Evolutionary conservation across 2,113 vertebrate genomes (phyloP).

Genomic region (Thamnaconus septentrionalis): DNA sequence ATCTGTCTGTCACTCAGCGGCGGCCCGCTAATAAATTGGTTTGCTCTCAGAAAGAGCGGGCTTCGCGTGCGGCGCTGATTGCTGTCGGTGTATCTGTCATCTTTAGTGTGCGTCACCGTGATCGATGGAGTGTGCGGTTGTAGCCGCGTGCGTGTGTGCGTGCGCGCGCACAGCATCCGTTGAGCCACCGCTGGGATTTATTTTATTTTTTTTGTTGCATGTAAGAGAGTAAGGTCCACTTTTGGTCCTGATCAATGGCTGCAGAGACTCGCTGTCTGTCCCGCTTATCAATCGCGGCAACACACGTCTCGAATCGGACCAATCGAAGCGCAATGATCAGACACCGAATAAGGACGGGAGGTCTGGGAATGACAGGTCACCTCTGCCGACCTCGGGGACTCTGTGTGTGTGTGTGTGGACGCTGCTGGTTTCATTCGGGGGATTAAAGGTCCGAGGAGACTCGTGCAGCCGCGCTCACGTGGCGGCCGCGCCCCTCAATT

Average conservation of each 20-base stretch:
- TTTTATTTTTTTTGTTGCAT: conserved; percentile 26
- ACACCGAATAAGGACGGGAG: conserved; percentile 25
- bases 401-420: conserved; percentile 4
- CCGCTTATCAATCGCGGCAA: conserved; percentile 9
- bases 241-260: conserved; percentile 62
- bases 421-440: conserved; percentile 23
- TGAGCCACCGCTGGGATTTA: conserved; percentile 55
- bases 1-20: conserved; percentile 53
- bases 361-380: conserved; percentile 55
- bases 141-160: conserved; percentile 17
- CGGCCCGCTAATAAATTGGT: conserved; percentile 57
- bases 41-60: conserved; percentile 41
- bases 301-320: conserved; percentile 21
- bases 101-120: conserved; percentile 55
- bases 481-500: conserved; percentile 29
- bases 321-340: conserved; percentile 51
- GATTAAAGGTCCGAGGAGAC: conserved; percentile 51
- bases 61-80: conserved; percentile 64
- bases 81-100: conserved; percentile 70
- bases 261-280: conserved; percentile 56
- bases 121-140: conserved; percentile 54
- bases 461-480: conserved; percentile 38
- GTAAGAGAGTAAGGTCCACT: conserved; percentile 56
- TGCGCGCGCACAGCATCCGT: conserved; percentile 34
- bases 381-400: conserved; percentile 30